phyloP scores from a whole-genome alignment of 2,888 invertebrate genomes.

The Rotaria socialis region DNA sequence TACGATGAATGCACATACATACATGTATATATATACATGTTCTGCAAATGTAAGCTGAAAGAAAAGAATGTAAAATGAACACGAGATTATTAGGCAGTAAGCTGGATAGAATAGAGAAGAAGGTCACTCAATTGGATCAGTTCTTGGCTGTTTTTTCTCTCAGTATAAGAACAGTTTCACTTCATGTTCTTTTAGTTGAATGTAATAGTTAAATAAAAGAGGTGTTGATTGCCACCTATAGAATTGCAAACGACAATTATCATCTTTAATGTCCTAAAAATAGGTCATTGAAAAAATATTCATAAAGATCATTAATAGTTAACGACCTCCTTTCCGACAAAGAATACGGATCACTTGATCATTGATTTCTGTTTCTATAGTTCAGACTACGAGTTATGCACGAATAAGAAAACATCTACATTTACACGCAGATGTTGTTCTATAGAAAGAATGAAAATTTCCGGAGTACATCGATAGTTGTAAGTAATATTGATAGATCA shows the following conservation, averaged over 20 bases:
- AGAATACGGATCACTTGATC: not conserved
- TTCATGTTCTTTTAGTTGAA: not conserved
- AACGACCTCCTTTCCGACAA: not conserved
- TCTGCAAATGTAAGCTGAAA: not conserved
- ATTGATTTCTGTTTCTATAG: not conserved
- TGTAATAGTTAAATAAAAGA: not conserved
- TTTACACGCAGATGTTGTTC: not conserved
- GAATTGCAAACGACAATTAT: not conserved
- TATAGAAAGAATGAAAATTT: not conserved
- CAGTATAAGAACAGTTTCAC: not conserved
- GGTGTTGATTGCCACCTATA: not conserved
- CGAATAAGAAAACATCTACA: not conserved
- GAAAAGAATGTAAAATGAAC: not conserved
- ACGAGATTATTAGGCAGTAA: conserved; percentile 18
- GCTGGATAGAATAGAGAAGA: not conserved
- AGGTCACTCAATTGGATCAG: not conserved
- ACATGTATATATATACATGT: not conserved
- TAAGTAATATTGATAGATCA: not conserved
- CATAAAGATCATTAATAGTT: not conserved
- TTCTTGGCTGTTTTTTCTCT: not conserved
- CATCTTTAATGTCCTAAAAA: not conserved
- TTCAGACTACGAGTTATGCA: not conserved
- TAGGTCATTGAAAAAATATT: not conserved
- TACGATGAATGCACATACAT: not conserved
- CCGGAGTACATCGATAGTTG: not conserved